Conservation (phyloP, 2,797 vertebrate genomes). For the Squalus acanthias region DNA sequence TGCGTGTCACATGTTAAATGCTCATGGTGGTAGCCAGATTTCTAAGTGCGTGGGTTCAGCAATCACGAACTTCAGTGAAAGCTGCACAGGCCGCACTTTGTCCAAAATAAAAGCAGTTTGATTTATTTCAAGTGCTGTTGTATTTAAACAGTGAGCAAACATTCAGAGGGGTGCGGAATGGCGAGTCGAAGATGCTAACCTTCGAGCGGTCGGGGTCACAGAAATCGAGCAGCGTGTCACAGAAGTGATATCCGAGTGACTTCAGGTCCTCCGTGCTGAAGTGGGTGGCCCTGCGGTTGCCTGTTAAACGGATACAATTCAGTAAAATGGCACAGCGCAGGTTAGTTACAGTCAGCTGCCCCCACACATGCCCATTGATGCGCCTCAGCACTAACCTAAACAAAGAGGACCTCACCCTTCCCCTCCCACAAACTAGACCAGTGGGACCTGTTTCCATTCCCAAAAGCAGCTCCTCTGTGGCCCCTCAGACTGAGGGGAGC, state of each 20-base stretch:
- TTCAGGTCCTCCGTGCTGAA: conserved; percentile 76
- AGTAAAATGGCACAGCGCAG: background rate
- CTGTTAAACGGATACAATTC: conserved; percentile 52
- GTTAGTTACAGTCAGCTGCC: background rate
- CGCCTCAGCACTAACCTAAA: background rate
- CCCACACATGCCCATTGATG: background rate
- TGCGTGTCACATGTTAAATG: background rate
- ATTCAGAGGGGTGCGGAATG: background rate
- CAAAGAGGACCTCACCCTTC: background rate
- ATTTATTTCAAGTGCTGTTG: too few relatives aligned
- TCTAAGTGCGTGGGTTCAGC: background rate
- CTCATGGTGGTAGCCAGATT: background rate
- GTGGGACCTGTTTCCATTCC: background rate
- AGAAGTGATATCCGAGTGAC: conserved; percentile 75
- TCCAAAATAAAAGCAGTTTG: too few relatives aligned
- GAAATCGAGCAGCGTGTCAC: conserved; percentile 86
- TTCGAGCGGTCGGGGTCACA: conserved; percentile 77
- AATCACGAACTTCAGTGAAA: background rate
- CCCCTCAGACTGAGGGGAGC: background rate
- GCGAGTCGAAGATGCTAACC: conserved; percentile 53
- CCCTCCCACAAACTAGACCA: too few relatives aligned
- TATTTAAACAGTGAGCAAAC: background rate
- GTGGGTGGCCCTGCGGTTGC: conserved; percentile 71
- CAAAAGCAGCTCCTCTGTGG: background rate
- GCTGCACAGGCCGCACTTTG: background rate